These are phyloP conservation scores for Epirrhoe tristata DNA, from an alignment of 2,888 invertebrate species.

Conservation along the genomic window DNA sequence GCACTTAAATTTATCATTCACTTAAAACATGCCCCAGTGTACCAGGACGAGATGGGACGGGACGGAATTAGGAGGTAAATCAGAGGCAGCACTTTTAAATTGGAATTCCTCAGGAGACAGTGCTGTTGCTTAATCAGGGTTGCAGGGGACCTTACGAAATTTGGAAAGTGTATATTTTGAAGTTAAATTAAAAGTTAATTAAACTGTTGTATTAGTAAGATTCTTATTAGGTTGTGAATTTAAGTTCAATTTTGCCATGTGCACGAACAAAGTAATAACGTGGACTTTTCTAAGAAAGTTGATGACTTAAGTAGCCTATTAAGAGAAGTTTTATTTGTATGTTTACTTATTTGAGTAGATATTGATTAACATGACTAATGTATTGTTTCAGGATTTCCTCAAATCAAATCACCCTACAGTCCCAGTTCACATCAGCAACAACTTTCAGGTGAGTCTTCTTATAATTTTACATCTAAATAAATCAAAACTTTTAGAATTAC, in stretches of 20 bases:
- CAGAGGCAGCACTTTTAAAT: constrained; percentile 56
- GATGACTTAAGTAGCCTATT: too few species aligned
- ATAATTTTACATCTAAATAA: not conserved
- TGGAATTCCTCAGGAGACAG: constrained; percentile 57
- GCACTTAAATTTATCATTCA: not conserved
- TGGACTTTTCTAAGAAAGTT: too few species aligned
- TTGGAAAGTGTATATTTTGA: not conserved
- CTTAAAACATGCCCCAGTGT: constrained; percentile 3
- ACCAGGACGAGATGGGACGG: constrained; percentile 14
- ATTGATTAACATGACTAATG: not conserved
- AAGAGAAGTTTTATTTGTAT: too few species aligned
- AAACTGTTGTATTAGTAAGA: not conserved
- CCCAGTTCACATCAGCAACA: constrained; percentile 84
- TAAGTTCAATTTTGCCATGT: too few species aligned
- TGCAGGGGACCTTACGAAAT: not conserved
- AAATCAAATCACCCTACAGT: constrained; percentile 88
- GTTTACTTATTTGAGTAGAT: too few species aligned
- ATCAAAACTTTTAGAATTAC: not conserved
- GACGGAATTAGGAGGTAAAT: constrained; percentile 37
- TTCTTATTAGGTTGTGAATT: not conserved
- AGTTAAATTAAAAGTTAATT: not conserved
- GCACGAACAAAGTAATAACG: too few species aligned
- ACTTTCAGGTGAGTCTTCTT: constrained; percentile 82
- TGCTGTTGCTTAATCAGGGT: constrained; percentile 61
- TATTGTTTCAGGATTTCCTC: constrained; percentile 85